Base-by-base conservation (phyloP, 2,888 invertebrate species). In the Hydraecia micacea region DNA sequence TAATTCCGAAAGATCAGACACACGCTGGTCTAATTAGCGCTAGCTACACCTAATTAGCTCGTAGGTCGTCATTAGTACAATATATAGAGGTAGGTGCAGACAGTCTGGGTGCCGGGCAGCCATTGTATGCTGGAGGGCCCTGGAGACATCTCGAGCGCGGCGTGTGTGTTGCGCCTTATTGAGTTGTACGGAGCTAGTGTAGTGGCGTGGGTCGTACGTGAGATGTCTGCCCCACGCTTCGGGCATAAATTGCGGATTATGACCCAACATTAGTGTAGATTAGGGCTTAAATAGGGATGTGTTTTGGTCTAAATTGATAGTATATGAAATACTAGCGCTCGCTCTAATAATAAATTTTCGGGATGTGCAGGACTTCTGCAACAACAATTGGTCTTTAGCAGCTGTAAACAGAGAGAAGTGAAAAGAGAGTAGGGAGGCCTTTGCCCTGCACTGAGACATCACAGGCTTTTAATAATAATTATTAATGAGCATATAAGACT, bases 71-170 rank as follows among this genome's bases (percentile, higher is more conserved):
- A 84, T 86, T 86, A 79, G 77, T 65, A 69, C 60, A 65, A 65
- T 68, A 73, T 81, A 73, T 83, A 76, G 15, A 69, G 73, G 52
- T 84, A 55, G 77, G 60, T 83, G 66, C 36, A 79, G 75, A 72
- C 80, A 79, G 88, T 81, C 81, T 87, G 71, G 77, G 83, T 79
- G 86, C 74, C 73, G 74, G 81, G 77, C 80, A 82, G 81, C 86
- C 70, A 88, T 88, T 87, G 86, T 87, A 77, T 76, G 73, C 75
- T 89, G 65, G 79, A 91, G 90, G 72, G 87, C 83, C 78, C 87
- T 86, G 84, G 84, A 88, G 85, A 83, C 85, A 80, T 81, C 84
- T 81, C 79, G 73, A 81, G 73, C 71, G 70, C 68, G 80, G 78
- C 79, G 84, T 84, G 81, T 79, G 78, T 72, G 79, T 79, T 79